phyloP scores from a whole-genome alignment of 2,113 vertebrate genomes.

The Chionomys nivalis region DNA sequence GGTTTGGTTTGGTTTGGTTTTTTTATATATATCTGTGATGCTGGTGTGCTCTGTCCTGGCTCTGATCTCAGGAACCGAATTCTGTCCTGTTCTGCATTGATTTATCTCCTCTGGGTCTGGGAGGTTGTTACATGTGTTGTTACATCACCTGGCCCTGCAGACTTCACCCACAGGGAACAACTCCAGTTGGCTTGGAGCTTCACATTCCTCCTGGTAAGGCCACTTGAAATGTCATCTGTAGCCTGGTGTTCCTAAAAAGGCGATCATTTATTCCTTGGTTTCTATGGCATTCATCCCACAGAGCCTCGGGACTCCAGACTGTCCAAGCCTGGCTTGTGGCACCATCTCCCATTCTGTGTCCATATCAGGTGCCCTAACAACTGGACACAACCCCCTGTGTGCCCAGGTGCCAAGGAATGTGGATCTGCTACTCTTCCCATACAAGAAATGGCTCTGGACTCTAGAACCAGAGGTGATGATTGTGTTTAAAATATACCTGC shows the following conservation, averaged over 20 bases:
- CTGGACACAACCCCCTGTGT: too few relatives aligned
- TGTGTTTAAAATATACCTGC: not conserved
- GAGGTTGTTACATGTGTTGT: not conserved
- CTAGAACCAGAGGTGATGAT: too few relatives aligned
- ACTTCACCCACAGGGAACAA: not conserved
- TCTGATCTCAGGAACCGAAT: not conserved
- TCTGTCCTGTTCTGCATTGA: not conserved
- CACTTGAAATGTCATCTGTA: not conserved
- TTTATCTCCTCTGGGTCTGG: not conserved
- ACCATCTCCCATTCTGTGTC: not conserved
- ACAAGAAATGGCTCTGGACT: not conserved
- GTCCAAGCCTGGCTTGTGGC: not conserved
- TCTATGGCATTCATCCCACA: accelerated
- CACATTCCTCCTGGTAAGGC: too few relatives aligned
- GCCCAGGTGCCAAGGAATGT: not conserved
- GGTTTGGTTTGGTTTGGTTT: too few relatives aligned
- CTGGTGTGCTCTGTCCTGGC: not conserved
- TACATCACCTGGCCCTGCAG: not conserved
- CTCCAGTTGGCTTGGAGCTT: not conserved
- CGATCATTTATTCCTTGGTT: too few relatives aligned
- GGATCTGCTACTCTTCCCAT: not conserved
- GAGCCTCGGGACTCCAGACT: accelerated
- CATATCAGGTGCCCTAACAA: not conserved
- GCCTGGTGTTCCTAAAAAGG: not conserved
- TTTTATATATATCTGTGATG: too few relatives aligned